These are phyloP conservation scores for Pipistrellus pygmaeus DNA, from an alignment of 2,797 vertebrate species.

Conservation along the genomic window DNA sequence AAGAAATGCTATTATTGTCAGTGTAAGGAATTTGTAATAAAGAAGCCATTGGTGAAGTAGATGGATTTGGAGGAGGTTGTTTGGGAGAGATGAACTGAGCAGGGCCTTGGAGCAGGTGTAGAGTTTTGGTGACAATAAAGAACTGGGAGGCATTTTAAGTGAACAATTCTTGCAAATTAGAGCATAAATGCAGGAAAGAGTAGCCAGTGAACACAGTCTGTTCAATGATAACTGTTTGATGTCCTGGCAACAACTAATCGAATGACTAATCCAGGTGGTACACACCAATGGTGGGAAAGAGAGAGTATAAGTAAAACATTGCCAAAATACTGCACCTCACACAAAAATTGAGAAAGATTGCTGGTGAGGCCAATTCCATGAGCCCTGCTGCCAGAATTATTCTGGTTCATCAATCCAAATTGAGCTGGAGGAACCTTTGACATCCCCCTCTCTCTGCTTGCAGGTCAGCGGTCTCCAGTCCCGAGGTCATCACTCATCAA, in stretches of 20 bases:
- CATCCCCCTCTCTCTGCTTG: constrained; percentile 26
- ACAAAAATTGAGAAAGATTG: constrained; percentile 61
- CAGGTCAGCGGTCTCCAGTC: constrained; percentile 62
- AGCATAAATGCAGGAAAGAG: background rate
- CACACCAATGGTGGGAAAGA: background rate
- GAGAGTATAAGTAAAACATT: background rate
- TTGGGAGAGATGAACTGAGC: background rate
- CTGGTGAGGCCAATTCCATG: constrained; percentile 53
- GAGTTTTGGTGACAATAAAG: constrained; percentile 35
- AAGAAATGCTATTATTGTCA: background rate
- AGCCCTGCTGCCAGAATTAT: constrained; percentile 74
- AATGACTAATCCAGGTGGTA: background rate
- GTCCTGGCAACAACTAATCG: background rate
- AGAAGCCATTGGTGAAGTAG: background rate
- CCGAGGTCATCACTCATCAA: constrained; percentile 48
- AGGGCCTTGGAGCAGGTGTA: background rate
- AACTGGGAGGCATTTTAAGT: background rate
- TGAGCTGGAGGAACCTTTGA: constrained; percentile 63
- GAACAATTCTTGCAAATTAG: background rate
- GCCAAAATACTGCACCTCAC: background rate
- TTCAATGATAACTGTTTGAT: background rate
- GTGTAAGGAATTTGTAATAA: background rate
- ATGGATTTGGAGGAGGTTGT: background rate
- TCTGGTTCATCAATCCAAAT: constrained; percentile 69
- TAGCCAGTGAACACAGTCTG: background rate